phyloP scores from a whole-genome alignment of 2,113 vertebrate genomes.

The Campylomormyrus numenius region DNA sequence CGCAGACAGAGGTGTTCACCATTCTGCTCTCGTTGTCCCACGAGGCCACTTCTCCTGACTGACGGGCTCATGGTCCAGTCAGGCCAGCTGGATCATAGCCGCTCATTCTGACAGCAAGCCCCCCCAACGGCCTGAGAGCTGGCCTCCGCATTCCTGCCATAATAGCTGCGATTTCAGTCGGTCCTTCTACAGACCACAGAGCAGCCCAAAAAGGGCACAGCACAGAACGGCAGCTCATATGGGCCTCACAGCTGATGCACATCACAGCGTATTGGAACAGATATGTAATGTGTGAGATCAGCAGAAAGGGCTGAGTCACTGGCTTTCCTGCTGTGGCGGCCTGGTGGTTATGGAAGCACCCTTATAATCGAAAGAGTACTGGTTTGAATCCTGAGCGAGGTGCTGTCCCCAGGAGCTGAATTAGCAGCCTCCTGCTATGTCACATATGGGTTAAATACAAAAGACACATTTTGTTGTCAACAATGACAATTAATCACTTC shows the following conservation, averaged over 20 bases:
- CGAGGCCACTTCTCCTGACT: not conserved
- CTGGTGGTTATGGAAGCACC: too few relatives aligned
- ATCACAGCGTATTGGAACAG: not conserved
- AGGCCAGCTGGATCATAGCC: constrained; percentile 22
- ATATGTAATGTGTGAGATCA: not conserved
- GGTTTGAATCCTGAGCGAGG: too few relatives aligned
- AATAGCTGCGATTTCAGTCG: constrained; percentile 30
- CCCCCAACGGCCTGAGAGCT: constrained; percentile 11
- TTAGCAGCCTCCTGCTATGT: too few relatives aligned
- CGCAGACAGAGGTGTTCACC: not conserved
- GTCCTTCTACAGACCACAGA: constrained; percentile 32
- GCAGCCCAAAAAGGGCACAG: not conserved
- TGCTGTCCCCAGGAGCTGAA: too few relatives aligned
- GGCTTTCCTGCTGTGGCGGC: not conserved
- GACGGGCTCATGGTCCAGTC: not conserved
- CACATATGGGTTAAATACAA: too few relatives aligned
- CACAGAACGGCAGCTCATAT: not conserved
- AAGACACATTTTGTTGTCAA: too few relatives aligned
- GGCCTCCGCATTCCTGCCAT: constrained; percentile 19
- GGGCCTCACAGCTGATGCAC: not conserved
- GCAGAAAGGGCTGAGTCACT: not conserved
- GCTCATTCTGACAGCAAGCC: not conserved
- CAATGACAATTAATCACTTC: too few relatives aligned
- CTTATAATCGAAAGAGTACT: too few relatives aligned
- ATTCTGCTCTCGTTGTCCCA: too few relatives aligned